phyloP scores from a whole-genome alignment of 2,113 vertebrate species.

The Erythrocebus patas region DNA sequence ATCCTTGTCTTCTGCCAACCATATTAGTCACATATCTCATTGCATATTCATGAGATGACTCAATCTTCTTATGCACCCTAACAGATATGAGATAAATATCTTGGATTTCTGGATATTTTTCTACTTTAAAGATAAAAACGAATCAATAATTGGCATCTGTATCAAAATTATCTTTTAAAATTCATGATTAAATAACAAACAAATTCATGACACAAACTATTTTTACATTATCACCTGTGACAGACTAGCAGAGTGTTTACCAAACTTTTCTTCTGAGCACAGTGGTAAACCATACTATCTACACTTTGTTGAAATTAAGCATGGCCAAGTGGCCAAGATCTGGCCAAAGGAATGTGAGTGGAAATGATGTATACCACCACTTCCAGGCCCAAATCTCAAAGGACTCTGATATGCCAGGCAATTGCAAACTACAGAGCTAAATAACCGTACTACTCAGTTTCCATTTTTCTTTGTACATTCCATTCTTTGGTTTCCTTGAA shows the following conservation, averaged over 20 bases:
- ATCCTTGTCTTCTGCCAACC: not conserved
- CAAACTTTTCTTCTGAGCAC: not conserved
- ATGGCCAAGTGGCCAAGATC: not conserved
- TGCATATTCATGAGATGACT: not conserved
- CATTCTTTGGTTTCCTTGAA: not conserved
- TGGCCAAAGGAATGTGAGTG: not conserved
- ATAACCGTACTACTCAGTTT: not conserved
- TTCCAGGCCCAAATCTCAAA: not conserved
- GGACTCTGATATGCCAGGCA: not conserved
- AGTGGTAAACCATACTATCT: not conserved
- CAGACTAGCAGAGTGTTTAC: not conserved
- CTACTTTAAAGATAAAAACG: constrained; percentile 8
- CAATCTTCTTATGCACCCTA: not conserved
- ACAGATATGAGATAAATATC: not conserved
- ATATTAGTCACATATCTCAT: not conserved
- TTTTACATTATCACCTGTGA: not conserved
- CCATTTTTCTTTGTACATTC: not conserved
- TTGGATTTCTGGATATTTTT: not conserved
- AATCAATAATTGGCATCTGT: not conserved
- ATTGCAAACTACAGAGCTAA: not conserved
- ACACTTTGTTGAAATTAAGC: not conserved
- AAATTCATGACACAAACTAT: not conserved
- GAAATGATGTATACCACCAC: not conserved
- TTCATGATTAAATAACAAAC: not conserved
- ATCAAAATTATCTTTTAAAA: not conserved